phyloP scores from a whole-genome alignment of 2,888 invertebrate species.

The Chamaedrilus cognettii region DNA sequence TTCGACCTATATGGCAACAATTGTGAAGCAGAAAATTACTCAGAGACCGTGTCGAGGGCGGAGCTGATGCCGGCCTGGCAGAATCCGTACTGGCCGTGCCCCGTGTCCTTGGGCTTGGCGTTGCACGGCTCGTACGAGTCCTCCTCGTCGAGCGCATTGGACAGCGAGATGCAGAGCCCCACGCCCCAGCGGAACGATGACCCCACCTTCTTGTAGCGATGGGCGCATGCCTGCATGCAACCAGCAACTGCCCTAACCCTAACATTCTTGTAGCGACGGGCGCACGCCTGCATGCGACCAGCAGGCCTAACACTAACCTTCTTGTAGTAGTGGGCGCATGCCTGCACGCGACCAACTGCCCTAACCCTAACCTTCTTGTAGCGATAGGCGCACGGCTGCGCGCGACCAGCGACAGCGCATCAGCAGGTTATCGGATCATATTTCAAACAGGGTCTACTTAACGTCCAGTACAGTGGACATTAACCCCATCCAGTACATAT shows the following conservation, averaged over 20 bases:
- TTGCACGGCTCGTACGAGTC: conserved; percentile 81
- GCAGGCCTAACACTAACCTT: no score
- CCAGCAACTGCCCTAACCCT: neutral
- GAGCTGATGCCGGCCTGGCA: conserved; percentile 94
- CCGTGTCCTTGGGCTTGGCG: conserved; percentile 72
- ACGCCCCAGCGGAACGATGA: conserved; percentile 74
- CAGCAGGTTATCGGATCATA: no score
- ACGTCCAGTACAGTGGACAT: no score
- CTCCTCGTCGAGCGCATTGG: conserved; percentile 73
- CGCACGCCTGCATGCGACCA: no score
- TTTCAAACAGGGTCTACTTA: no score
- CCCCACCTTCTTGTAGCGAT: conserved; percentile 66
- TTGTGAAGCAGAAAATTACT: no score
- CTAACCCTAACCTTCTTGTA: neutral
- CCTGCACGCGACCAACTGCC: conserved; percentile 61
- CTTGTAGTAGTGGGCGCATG: conserved; percentile 71
- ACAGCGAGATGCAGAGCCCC: conserved; percentile 88
- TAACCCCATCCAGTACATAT: no score
- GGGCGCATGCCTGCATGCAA: conserved; percentile 68
- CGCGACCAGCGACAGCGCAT: no score
- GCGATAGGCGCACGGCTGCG: no score
- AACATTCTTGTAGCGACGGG: no score
- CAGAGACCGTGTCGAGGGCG: conserved; percentile 57
- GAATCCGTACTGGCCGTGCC: conserved; percentile 87
- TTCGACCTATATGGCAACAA: no score